Conservation (phyloP, 2,113 vertebrate species). For the Turdus rufiventris region DNA sequence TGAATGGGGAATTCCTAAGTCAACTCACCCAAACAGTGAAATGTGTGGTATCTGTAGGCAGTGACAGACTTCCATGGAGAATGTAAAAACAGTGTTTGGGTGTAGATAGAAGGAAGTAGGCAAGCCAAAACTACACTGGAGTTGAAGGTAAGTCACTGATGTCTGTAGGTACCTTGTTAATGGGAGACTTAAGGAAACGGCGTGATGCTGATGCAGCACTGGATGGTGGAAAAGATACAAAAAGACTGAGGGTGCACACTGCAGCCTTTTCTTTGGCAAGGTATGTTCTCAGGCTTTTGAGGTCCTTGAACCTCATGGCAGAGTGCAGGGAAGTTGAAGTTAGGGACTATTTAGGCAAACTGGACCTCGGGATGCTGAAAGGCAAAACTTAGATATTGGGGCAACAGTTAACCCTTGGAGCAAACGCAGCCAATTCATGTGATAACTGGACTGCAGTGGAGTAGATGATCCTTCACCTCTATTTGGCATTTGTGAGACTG, state of each 20-base stretch:
- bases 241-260: neutral
- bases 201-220: neutral
- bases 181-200: neutral
- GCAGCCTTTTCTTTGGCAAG: neutral
- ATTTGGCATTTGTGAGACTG: neutral
- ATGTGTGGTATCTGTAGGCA: neutral
- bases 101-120: neutral
- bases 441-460: neutral
- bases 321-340: neutral
- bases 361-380: neutral
- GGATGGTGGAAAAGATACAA: neutral
- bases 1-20: neutral
- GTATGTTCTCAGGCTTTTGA: neutral
- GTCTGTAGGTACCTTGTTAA: neutral
- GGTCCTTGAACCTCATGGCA: neutral
- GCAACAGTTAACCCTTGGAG: neutral
- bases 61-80: neutral
- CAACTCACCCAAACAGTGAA: neutral
- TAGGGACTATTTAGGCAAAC: neutral
- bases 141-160: neutral
- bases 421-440: fast-evolving
- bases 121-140: neutral
- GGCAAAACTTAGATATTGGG: neutral
- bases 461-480: neutral
- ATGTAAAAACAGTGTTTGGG: neutral